Evolutionary conservation across 2,888 invertebrate species (phyloP).

Genomic region (Vandiemenella viatica): DNA sequence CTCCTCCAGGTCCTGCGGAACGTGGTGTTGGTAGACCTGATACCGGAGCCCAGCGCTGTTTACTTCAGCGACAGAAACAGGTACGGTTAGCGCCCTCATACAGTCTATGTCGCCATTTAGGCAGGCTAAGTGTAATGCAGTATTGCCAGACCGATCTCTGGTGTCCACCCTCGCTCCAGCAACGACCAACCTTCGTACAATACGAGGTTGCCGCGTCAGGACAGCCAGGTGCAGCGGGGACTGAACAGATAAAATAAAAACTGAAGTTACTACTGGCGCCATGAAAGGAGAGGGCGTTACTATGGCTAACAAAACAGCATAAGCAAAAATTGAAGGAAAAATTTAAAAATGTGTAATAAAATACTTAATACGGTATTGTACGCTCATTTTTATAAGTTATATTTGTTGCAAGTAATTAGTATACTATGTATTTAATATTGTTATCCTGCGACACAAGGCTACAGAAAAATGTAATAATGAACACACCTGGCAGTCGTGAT

Average conservation of each 20-base stretch:
- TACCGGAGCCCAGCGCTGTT: constrained; percentile 23
- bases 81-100: constrained; percentile 55
- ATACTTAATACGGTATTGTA: too few relatives aligned
- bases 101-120: constrained; percentile 50
- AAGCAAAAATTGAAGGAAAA: too few relatives aligned
- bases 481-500: constrained; percentile 51
- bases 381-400: too few relatives aligned
- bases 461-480: neutral
- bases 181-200: constrained; percentile 60
- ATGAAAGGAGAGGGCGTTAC: constrained; percentile 15
- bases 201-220: constrained; percentile 53
- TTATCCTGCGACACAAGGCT: too few relatives aligned
- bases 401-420: too few relatives aligned
- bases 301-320: too few relatives aligned
- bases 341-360: neutral
- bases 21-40: constrained; percentile 20
- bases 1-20: constrained; percentile 53
- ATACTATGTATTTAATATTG: too few relatives aligned
- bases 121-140: constrained; percentile 73
- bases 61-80: constrained; percentile 38
- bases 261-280: too few relatives aligned
- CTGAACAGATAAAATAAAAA: constrained; percentile 21
- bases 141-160: constrained; percentile 66
- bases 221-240: constrained; percentile 81
- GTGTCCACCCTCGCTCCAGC: constrained; percentile 54